phyloP scores from a whole-genome alignment of 1,140 invertebrate genomes.

The Bursaphelenchus mucronatus region DNA sequence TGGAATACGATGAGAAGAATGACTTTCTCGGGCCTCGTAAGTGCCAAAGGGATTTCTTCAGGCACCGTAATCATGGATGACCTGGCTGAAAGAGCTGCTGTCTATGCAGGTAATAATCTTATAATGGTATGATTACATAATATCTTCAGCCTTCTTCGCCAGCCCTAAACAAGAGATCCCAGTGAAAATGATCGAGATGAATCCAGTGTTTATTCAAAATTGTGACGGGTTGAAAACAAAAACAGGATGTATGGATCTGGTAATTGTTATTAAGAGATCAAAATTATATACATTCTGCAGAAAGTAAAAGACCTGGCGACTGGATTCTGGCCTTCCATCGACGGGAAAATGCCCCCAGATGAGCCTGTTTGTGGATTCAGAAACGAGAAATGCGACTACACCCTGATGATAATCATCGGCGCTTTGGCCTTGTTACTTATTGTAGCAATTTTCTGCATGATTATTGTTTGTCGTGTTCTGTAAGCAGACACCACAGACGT shows the following conservation, averaged over 20 bases:
- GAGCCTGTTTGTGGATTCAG: slow-evolving; percentile 52
- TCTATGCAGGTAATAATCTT: slow-evolving; percentile 36
- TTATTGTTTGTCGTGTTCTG: slow-evolving; percentile 47
- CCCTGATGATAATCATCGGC: slow-evolving; percentile 47
- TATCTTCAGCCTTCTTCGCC: slow-evolving; percentile 52
- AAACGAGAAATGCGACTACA: slow-evolving; percentile 58
- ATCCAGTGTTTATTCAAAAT: slow-evolving; percentile 42
- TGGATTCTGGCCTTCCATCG: slow-evolving; percentile 55
- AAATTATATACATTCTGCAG: slow-evolving; percentile 14
- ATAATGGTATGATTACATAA: slow-evolving; percentile 24
- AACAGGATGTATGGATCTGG: slow-evolving; percentile 55
- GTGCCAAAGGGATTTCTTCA: slow-evolving; percentile 36
- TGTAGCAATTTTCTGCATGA: slow-evolving; percentile 30
- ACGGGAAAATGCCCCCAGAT: slow-evolving; percentile 29
- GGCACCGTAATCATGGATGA: slow-evolving; percentile 55
- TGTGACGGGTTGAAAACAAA: slow-evolving; percentile 54
- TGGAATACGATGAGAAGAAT: slow-evolving; percentile 53
- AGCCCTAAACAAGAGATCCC: slow-evolving; percentile 56
- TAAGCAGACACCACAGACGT: slow-evolving; percentile 14
- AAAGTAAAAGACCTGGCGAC: slow-evolving; percentile 51
- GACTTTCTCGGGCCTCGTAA: slow-evolving; percentile 37
- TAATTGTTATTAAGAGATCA: slow-evolving; percentile 1
- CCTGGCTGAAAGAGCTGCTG: slow-evolving; percentile 49
- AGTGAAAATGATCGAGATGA: slow-evolving; percentile 56
- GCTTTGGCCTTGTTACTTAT: slow-evolving; percentile 39